A percentile compares a stretch with the other conserved stretches of the same genome.
phyloP scores from a whole-genome alignment of 2,888 invertebrate species.

The Cerastoderma edule region DNA sequence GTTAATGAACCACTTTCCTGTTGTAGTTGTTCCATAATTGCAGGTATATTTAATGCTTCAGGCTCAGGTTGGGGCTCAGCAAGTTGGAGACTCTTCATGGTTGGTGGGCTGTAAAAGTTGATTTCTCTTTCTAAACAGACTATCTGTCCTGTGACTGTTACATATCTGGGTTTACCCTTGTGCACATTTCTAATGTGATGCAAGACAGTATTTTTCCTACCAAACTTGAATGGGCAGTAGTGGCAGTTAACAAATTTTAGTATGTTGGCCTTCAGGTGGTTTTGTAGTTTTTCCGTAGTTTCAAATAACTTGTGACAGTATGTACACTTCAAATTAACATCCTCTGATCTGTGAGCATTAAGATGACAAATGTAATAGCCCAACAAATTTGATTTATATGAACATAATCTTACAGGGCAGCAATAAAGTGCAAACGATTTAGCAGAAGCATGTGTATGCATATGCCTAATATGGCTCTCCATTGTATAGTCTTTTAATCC shows the following conservation, averaged over 20 bases:
- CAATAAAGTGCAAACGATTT: conserved; percentile 68
- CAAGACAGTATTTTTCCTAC: conserved; percentile 63
- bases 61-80: background rate
- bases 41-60: conserved; percentile 38
- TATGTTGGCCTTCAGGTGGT: conserved; percentile 71
- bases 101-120: conserved; percentile 56
- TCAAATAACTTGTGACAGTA: conserved; percentile 70
- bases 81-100: background rate
- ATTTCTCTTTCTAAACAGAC: conserved; percentile 74
- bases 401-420: conserved; percentile 72
- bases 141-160: conserved; percentile 76
- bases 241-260: conserved; percentile 77
- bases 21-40: conserved; percentile 42
- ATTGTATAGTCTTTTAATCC: conserved; percentile 71
- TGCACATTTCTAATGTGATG: conserved; percentile 71
- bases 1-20: conserved; percentile 14
- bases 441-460: conserved; percentile 70
- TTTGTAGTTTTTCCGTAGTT: conserved; percentile 55
- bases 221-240: conserved; percentile 74
- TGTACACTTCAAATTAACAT: conserved; percentile 63
- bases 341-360: conserved; percentile 61
- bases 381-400: conserved; percentile 73
- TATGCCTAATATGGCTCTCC: conserved; percentile 72
- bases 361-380: conserved; percentile 71
- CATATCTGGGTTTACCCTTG: conserved; percentile 74